A percentile compares a stretch with the other conserved stretches of the same genome.
These are phyloP conservation scores for Tigriopus japonicus DNA, from an alignment of 1,140 invertebrate species.

Conservation along the genomic window DNA sequence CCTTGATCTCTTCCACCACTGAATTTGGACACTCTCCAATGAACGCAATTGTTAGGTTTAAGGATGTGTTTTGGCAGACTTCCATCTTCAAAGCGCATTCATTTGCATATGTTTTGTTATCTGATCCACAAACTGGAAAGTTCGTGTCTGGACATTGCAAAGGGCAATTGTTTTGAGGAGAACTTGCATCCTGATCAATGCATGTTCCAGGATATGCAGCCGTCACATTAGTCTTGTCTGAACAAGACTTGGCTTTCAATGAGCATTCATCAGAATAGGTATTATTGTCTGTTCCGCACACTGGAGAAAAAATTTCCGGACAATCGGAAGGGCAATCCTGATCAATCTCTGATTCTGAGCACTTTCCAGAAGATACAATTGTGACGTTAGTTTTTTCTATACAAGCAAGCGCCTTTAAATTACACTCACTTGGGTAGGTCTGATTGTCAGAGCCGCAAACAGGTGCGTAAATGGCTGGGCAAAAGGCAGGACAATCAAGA, in stretches of 20 bases:
- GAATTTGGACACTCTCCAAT: neutral
- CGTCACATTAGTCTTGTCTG: neutral
- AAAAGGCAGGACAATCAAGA: too few relatives aligned
- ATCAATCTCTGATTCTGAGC: too few relatives aligned
- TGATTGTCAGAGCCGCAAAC: slow-evolving; percentile 15
- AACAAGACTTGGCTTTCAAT: neutral
- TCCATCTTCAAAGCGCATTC: neutral
- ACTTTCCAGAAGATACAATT: neutral
- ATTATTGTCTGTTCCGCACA: neutral
- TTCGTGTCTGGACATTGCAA: slow-evolving; percentile 33
- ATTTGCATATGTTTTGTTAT: slow-evolving; percentile 32
- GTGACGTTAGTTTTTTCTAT: neutral
- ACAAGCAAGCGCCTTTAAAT: neutral
- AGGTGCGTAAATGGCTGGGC: neutral
- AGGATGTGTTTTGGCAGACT: too few relatives aligned
- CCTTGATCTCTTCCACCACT: neutral
- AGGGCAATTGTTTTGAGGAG: neutral
- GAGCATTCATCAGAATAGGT: neutral
- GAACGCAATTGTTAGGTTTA: too few relatives aligned
- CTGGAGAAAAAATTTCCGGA: neutral
- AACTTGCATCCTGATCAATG: neutral
- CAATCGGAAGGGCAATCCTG: neutral
- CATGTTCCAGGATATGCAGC: neutral
- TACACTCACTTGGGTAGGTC: slow-evolving; percentile 11
- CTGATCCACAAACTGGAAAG: slow-evolving; percentile 34